Evolutionary conservation across 2,797 vertebrate genomes (phyloP).

Genomic region (Chrysocyon brachyurus): DNA sequence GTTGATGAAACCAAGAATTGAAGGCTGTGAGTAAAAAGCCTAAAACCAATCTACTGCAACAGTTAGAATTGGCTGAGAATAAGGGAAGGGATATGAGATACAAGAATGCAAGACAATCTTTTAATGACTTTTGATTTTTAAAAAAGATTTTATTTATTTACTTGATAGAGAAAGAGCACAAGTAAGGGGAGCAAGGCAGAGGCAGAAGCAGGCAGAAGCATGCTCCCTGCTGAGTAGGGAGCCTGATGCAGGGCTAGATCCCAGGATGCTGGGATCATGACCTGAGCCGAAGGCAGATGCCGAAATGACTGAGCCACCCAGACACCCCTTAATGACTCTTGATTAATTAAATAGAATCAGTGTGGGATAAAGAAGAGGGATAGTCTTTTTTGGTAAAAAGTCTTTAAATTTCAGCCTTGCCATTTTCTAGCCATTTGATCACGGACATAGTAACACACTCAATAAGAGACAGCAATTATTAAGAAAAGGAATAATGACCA

Average conservation of each 20-base stretch:
- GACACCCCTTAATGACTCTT: background rate
- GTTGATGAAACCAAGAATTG: background rate
- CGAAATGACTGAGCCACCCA: too few relatives aligned
- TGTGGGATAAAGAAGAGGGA: constrained; percentile 1
- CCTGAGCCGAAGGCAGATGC: too few relatives aligned
- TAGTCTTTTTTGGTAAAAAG: background rate
- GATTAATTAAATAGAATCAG: constrained; percentile 16
- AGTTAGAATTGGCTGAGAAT: background rate
- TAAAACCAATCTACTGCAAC: background rate
- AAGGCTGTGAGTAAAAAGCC: background rate
- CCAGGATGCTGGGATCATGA: too few relatives aligned
- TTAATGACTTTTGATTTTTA: background rate
- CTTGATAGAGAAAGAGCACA: too few relatives aligned
- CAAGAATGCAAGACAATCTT: background rate
- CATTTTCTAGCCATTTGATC: constrained; percentile 20
- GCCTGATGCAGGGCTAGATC: too few relatives aligned
- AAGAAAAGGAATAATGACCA: background rate
- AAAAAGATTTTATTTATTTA: too few relatives aligned
- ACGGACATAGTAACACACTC: background rate
- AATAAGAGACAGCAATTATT: background rate
- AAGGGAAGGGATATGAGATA: constrained; percentile 2
- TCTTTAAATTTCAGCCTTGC: background rate
- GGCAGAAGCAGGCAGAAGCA: too few relatives aligned
- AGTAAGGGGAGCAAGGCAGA: too few relatives aligned
- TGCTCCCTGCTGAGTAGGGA: too few relatives aligned